A percentile compares a stretch with the other conserved stretches of the same genome.
These are phyloP conservation scores for Idaea dimidiata DNA, from an alignment of 2,888 invertebrate genomes.

Conservation along the genomic window DNA sequence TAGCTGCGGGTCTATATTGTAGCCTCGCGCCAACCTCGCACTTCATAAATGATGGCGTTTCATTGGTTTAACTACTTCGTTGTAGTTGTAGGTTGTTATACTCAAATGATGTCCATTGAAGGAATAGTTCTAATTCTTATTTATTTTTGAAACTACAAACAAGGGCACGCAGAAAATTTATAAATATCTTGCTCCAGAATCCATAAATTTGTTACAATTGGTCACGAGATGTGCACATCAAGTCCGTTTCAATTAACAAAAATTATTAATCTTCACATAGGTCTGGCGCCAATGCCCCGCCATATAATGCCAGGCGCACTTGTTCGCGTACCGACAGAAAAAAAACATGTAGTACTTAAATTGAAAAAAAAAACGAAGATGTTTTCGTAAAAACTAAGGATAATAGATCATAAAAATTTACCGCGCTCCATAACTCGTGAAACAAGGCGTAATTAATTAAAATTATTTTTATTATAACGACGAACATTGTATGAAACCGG, in stretches of 20 bases:
- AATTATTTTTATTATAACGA: slow-evolving; percentile 6
- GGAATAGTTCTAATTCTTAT: not conserved
- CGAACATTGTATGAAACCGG: not conserved
- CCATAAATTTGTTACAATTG: slow-evolving; percentile 62
- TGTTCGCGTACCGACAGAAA: not conserved
- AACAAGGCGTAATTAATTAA: not conserved
- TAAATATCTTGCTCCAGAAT: slow-evolving; percentile 63
- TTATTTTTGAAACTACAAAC: not conserved
- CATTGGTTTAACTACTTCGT: not conserved
- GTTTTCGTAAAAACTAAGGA: not conserved
- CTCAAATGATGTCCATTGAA: no score
- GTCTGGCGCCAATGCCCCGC: slow-evolving; percentile 56
- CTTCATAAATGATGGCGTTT: slow-evolving; percentile 16
- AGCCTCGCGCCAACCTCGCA: slow-evolving; percentile 34
- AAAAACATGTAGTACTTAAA: not conserved
- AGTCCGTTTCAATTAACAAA: slow-evolving; percentile 70
- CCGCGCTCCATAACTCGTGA: not conserved
- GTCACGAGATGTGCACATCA: slow-evolving; percentile 45
- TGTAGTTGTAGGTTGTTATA: not conserved
- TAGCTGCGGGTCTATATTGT: slow-evolving; percentile 29
- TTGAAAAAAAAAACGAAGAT: not conserved
- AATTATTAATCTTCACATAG: slow-evolving; percentile 62
- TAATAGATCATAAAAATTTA: not conserved
- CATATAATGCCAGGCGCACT: slow-evolving; percentile 19
- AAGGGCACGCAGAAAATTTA: slow-evolving; percentile 34